phyloP scores from a whole-genome alignment of 2,113 vertebrate genomes.

The Microcebus murinus region DNA sequence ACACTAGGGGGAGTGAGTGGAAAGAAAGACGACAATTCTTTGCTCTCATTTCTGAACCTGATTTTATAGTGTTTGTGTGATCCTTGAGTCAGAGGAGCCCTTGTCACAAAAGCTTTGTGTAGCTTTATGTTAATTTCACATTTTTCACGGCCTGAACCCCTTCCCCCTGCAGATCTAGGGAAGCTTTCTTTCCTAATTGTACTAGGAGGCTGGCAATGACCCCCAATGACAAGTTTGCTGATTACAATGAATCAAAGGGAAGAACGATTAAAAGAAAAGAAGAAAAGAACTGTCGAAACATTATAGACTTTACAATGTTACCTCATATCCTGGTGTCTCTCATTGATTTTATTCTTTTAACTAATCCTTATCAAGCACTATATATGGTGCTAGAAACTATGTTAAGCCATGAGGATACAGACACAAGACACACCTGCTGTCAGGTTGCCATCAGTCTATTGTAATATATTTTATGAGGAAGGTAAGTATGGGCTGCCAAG shows the following conservation, averaged over 20 bases:
- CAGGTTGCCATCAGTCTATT: not conserved
- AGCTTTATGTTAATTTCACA: not conserved
- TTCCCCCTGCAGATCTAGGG: not conserved
- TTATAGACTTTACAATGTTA: not conserved
- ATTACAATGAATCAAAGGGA: slow-evolving; percentile 20
- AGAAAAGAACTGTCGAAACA: not conserved
- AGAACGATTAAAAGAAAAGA: not conserved
- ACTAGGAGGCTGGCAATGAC: not conserved
- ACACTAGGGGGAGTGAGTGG: slow-evolving; percentile 67
- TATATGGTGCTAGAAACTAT: not conserved
- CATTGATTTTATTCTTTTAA: slow-evolving; percentile 2
- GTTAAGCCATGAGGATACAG: not conserved
- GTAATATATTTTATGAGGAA: not conserved
- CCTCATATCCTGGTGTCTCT: not conserved
- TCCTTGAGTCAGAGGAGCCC: not conserved
- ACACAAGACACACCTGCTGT: not conserved
- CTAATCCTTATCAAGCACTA: not conserved
- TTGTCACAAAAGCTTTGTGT: not conserved
- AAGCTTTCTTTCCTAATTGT: not conserved
- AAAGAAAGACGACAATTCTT: not conserved
- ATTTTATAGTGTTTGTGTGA: slow-evolving; percentile 41
- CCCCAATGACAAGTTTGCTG: not conserved
- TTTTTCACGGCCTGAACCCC: not conserved
- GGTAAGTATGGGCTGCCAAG: not conserved
- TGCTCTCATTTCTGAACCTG: not conserved